These are phyloP conservation scores for Paramormyrops hopkinsi DNA, from an alignment of 2,797 vertebrate genomes.

Conservation along the genomic window DNA sequence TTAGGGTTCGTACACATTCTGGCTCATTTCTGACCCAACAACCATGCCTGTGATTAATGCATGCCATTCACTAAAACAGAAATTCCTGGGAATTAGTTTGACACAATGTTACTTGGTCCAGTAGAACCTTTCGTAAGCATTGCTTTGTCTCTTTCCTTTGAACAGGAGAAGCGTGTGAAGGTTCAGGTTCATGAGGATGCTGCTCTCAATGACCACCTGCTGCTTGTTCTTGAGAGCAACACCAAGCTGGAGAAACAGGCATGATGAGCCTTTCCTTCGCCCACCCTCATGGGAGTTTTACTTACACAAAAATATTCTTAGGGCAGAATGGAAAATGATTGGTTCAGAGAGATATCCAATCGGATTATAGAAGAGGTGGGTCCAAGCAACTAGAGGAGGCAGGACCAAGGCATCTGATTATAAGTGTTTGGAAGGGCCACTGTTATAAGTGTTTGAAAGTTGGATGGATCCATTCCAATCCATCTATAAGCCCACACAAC, in stretches of 20 bases:
- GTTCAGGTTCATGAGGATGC: slow-evolving; percentile 69
- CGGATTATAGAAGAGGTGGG: background rate
- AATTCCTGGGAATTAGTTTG: background rate
- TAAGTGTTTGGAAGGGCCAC: background rate
- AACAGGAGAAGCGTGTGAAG: slow-evolving; percentile 64
- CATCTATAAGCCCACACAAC: background rate
- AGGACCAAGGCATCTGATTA: background rate
- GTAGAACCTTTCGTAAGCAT: background rate
- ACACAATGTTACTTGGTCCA: background rate
- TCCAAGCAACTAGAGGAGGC: background rate
- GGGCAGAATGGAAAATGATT: background rate
- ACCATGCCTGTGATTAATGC: background rate
- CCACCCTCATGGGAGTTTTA: background rate
- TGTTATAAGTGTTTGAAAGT: background rate
- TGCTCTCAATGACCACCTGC: slow-evolving; percentile 72
- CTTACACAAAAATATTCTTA: background rate
- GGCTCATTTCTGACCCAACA: background rate
- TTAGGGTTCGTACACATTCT: slow-evolving; percentile 54
- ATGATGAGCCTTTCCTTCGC: background rate
- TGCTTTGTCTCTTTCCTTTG: slow-evolving; percentile 17
- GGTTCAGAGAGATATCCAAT: background rate
- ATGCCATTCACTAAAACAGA: background rate
- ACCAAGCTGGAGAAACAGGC: slow-evolving; percentile 71
- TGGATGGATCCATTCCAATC: background rate
- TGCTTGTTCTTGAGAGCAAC: slow-evolving; percentile 76